phyloP scores from a whole-genome alignment of 53 echinoderm and acorn worm species.

The Hippasteria phrygiana region DNA sequence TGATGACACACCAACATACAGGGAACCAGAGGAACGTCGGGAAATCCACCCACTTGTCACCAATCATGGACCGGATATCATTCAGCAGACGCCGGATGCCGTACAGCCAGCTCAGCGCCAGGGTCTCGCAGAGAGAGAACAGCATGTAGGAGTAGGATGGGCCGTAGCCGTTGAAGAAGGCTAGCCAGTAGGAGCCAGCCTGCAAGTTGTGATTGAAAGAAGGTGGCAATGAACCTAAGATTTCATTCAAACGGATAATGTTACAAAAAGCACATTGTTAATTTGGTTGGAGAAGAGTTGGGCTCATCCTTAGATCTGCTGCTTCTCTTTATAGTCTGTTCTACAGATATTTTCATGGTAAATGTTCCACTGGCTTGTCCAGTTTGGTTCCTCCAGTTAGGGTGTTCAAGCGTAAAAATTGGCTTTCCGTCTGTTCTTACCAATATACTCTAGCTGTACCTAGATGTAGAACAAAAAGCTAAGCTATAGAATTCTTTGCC shows the following conservation, averaged over 20 bases:
- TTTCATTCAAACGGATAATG: not conserved
- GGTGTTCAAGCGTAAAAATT: too few species aligned
- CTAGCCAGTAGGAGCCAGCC: constrained; percentile 86
- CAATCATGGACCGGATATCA: constrained; percentile 88
- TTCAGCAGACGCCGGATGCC: constrained; percentile 81
- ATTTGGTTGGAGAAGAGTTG: too few species aligned
- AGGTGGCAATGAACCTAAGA: not conserved
- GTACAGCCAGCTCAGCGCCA: constrained; percentile 80
- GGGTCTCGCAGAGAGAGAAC: constrained; percentile 63
- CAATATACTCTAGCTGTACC: too few species aligned
- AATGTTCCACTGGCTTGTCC: too few species aligned
- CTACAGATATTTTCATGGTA: too few species aligned
- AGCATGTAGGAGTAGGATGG: constrained; percentile 71
- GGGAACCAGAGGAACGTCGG: constrained; percentile 71
- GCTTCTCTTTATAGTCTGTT: too few species aligned
- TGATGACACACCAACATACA: constrained; percentile 63
- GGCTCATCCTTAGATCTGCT: too few species aligned
- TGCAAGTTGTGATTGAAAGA: not conserved
- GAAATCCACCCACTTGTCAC: constrained; percentile 68
- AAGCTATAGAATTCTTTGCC: too few species aligned
- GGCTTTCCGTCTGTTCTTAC: too few species aligned
- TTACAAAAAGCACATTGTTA: too few species aligned
- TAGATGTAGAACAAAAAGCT: too few species aligned
- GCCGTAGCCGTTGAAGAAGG: constrained; percentile 77
- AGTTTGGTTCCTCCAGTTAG: too few species aligned